Evolutionary conservation across 2,797 vertebrate species (phyloP).

Genomic region (Sebastes paucispinis): DNA sequence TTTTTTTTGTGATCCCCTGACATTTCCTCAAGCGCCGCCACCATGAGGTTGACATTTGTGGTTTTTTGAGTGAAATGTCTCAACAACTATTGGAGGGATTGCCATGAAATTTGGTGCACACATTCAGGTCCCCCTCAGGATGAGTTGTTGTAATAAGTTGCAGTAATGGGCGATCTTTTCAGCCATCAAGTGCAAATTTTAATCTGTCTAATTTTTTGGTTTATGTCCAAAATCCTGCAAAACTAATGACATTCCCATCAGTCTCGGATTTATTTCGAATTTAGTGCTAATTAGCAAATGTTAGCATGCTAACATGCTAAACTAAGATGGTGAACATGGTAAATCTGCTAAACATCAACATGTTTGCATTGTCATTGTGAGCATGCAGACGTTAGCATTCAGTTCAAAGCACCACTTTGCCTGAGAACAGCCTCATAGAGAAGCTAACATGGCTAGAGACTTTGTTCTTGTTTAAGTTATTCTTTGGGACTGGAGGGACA

Average conservation of each 20-base stretch:
- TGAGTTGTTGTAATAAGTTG: background rate
- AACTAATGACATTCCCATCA: no score
- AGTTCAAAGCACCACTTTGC: background rate
- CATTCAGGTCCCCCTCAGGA: background rate
- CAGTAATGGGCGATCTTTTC: background rate
- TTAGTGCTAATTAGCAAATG: background rate
- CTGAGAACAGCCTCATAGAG: background rate
- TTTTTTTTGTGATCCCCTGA: slow-evolving; percentile 25
- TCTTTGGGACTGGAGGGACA: slow-evolving; percentile 1
- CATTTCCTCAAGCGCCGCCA: slow-evolving; percentile 26
- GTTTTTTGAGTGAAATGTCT: slow-evolving; percentile 41
- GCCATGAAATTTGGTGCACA: slow-evolving; percentile 3
- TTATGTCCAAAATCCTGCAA: background rate
- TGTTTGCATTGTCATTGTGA: background rate
- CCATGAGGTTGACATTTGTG: slow-evolving; percentile 37
- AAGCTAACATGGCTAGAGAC: background rate
- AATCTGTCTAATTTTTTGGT: background rate
- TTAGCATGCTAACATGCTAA: background rate
- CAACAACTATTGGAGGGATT: slow-evolving; percentile 1
- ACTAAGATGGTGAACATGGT: background rate
- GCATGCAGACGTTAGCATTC: background rate
- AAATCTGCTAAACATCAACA: background rate
- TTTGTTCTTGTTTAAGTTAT: background rate
- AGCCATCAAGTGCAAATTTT: background rate
- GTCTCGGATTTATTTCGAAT: background rate